A percentile compares a stretch with the other conserved stretches of the same genome.
Evolutionary conservation across 2,888 invertebrate genomes (phyloP).

Genomic region (Caenorhabditis imperialis): DNA sequence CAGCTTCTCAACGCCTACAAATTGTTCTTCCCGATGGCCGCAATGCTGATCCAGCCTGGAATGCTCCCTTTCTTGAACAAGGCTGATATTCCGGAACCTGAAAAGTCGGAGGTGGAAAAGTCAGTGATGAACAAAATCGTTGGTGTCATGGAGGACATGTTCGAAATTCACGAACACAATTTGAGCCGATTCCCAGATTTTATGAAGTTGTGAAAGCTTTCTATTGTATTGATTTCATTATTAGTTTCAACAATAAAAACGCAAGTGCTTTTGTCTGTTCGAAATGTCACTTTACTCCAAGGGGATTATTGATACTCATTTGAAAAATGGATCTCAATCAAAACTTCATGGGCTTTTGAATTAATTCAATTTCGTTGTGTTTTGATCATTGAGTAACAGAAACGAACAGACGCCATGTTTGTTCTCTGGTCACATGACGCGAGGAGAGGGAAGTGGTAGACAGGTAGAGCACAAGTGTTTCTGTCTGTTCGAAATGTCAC

Average conservation of each 20-base stretch:
- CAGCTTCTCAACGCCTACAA: slow-evolving; percentile 31
- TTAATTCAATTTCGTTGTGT: no score
- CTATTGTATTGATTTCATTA: no score
- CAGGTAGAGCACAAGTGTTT: background rate
- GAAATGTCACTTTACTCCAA: slow-evolving; percentile 32
- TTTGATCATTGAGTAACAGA: background rate
- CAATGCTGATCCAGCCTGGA: slow-evolving; percentile 22
- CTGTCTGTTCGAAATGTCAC: no score
- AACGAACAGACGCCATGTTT: background rate
- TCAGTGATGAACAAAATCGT: slow-evolving; percentile 2
- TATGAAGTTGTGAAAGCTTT: slow-evolving; percentile 6
- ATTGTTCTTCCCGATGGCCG: slow-evolving; percentile 22
- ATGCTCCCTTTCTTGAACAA: slow-evolving; percentile 7
- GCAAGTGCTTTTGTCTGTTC: no score
- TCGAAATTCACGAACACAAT: slow-evolving; percentile 24
- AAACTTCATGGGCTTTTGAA: no score
- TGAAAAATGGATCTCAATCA: no score
- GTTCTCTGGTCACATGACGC: background rate
- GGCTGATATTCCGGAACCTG: background rate
- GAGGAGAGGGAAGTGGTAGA: slow-evolving; percentile 1
- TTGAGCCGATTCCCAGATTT: slow-evolving; percentile 12
- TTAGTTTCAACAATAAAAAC: no score
- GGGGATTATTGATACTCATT: slow-evolving; percentile 44
- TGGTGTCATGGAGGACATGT: slow-evolving; percentile 23
- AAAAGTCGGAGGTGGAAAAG: slow-evolving; percentile 1